A percentile compares a stretch with the other conserved stretches of the same genome.
phyloP scores from a whole-genome alignment of 2,797 vertebrate genomes.

The Carcharodon carcharias region DNA sequence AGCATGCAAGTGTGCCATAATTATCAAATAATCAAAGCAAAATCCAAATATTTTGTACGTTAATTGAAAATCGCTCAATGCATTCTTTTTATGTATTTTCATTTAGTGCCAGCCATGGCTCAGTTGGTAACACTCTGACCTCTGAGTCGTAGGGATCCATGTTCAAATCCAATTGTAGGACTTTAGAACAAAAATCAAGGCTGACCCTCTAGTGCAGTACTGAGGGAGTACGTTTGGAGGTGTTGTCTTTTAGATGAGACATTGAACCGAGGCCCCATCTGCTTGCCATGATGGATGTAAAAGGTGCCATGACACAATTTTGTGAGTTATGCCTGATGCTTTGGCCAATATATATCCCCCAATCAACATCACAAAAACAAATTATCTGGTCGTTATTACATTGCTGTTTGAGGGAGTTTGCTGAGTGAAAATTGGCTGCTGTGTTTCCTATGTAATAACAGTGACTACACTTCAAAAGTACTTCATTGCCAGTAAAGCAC shows the following conservation, averaged over 20 bases:
- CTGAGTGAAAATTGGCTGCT: no score
- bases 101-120: not conserved
- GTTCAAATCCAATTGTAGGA: not conserved
- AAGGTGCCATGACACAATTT: not conserved
- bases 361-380: no score
- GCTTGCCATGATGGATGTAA: not conserved
- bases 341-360: no score
- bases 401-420: no score
- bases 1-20: slow-evolving; percentile 47
- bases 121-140: not conserved
- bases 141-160: not conserved
- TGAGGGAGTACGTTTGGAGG: not conserved
- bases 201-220: no score
- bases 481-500: no score
- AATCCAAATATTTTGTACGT: slow-evolving; percentile 54
- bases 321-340: not conserved
- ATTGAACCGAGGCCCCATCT: not conserved
- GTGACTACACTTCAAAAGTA: no score
- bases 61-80: slow-evolving; percentile 60
- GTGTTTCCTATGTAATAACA: no score
- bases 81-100: slow-evolving; percentile 46
- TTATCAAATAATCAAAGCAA: slow-evolving; percentile 58
- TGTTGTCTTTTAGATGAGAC: not conserved
- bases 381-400: no score
- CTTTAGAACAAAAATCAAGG: not conserved